These are phyloP conservation scores for Drosophila ironensis DNA, from an alignment of 1,140 invertebrate genomes.

Conservation along the genomic window DNA sequence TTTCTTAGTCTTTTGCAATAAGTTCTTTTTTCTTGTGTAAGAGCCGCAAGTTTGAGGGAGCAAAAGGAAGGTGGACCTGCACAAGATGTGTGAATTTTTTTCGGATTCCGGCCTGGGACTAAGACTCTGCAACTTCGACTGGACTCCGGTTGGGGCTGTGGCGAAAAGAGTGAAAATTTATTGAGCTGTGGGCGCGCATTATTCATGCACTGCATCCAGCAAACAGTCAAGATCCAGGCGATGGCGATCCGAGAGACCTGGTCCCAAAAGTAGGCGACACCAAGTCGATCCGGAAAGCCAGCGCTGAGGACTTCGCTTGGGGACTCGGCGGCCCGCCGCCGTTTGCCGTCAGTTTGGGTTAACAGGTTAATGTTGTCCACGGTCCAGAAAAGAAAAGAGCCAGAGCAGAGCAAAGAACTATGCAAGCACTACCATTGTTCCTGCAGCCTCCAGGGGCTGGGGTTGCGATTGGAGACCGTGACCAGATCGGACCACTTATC, in stretches of 20 bases:
- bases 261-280: conserved; percentile 73
- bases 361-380: conserved; percentile 78
- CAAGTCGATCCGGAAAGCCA: no score
- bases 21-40: conserved; percentile 16
- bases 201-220: conserved; percentile 71
- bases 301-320: conserved; percentile 49
- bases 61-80: conserved; percentile 10
- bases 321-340: conserved; percentile 38
- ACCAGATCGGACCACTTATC: conserved; percentile 65
- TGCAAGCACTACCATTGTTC: conserved; percentile 68
- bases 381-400: conserved; percentile 25
- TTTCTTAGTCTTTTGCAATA: neutral
- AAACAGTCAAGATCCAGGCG: conserved; percentile 2
- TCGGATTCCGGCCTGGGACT: conserved; percentile 30
- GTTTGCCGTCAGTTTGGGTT: conserved; percentile 74
- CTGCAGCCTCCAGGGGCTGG: conserved; percentile 10
- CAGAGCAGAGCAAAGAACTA: conserved; percentile 30
- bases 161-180: conserved; percentile 81
- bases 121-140: conserved; percentile 14
- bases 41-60: conserved; percentile 2
- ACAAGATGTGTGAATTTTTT: conserved; percentile 76
- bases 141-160: conserved; percentile 42
- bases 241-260: conserved; percentile 6
- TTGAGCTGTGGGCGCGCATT: conserved; percentile 81
- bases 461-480: conserved; percentile 16